A percentile compares a stretch with the other conserved stretches of the same genome.
Conservation (phyloP, 2,888 invertebrate genomes). For the Thera britannica region DNA sequence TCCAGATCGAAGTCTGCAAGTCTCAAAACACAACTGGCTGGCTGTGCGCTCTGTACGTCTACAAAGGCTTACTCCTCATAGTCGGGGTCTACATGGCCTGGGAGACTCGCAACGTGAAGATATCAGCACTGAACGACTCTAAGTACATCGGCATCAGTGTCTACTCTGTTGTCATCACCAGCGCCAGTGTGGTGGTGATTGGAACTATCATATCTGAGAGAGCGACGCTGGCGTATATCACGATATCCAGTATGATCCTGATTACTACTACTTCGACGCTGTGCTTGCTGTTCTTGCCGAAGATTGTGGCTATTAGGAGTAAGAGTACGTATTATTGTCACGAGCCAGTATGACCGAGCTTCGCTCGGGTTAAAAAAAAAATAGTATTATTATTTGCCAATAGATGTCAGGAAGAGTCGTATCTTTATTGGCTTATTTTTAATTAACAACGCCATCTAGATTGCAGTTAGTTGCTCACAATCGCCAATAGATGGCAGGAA, state of each 20-base stretch:
- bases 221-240: conserved; percentile 91
- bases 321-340: conserved; percentile 75
- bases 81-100: conserved; percentile 98
- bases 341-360: too few relatives aligned
- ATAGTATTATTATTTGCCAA: too few relatives aligned
- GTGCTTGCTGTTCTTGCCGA: conserved; percentile 94
- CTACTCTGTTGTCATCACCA: conserved; percentile 95
- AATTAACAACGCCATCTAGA: too few relatives aligned
- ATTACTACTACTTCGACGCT: conserved; percentile 94
- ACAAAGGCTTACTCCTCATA: conserved; percentile 94
- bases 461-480: too few relatives aligned
- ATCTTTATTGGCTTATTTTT: too few relatives aligned
- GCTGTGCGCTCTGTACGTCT: conserved; percentile 95
- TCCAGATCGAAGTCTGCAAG: conserved; percentile 94
- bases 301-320: conserved; percentile 89
- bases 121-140: conserved; percentile 96
- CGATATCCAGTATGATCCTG: conserved; percentile 92
- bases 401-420: too few relatives aligned
- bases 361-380: too few relatives aligned
- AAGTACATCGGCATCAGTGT: conserved; percentile 97
- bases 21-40: conserved; percentile 95
- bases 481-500: too few relatives aligned
- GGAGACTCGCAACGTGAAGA: conserved; percentile 97
- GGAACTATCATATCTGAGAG: conserved; percentile 95
- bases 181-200: conserved; percentile 93